Base-by-base conservation (phyloP, 1,140 invertebrate genomes). In the Rhopalosiphum maidis region DNA sequence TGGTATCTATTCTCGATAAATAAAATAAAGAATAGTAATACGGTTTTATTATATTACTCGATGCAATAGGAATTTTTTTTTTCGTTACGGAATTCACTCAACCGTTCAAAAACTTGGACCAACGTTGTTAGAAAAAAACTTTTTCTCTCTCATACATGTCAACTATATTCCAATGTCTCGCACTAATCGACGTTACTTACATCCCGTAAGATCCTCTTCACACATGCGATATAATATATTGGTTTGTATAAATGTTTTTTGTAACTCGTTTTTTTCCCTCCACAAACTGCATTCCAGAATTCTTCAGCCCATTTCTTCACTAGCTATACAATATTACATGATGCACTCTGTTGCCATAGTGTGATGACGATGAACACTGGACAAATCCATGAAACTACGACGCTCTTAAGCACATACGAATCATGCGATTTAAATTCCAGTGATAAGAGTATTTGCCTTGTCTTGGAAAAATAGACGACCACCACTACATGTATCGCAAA, bases 221-320 rank as follows among this genome's bases (percentile, higher is more conserved):
- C 90, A 91, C 90, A 91, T 46, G 89, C 89, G 55, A 91, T 91
- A 35, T n/a, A 77, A 82, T 91, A 91, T 91, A 91, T 89, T 90
- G 89, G 55, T 90, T 90, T 90, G 30, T 90, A 41, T 90, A 60
- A 48, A 90, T 90, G 48, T 68, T 90, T 60, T 68, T 90, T 43
- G 37, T 90, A 90, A 90, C 89, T 68, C 54, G 89, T 90, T 90
- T 90, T 55, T 48, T 51, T 37, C 43, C 35, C 68, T 51, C 68
- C 37, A 51, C 46, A 83, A 92, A 92, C 90, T 83, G 68, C 90
- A 92, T 92, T 92, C 90, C 90, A 41, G n/a, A 48, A 83, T 83
- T 43, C 68, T 82, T 48, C 68, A n/a, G 68, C 18, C 46, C 43
- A 46, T 91, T 91, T 82, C 43, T 91, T 82, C 30, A 21, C 25